Evolutionary conservation across 2,113 vertebrate species (phyloP), one percentile per base, ranked within the genome.

Genomic region (Catagonus wagneri): DNA sequence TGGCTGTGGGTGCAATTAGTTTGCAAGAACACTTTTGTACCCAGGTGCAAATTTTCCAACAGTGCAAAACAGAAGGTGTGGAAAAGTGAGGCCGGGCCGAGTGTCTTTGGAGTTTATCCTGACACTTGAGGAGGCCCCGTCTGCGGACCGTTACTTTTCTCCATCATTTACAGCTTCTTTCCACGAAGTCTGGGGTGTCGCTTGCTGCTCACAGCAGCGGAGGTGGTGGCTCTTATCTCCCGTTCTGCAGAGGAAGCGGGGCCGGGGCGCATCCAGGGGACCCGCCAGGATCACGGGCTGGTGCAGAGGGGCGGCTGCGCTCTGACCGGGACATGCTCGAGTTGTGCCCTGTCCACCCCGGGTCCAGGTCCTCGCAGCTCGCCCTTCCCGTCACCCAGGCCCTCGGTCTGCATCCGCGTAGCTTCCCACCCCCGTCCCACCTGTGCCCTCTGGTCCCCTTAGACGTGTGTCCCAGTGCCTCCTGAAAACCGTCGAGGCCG

Each of bases 1-100:
- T 4, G 20, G 80, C 61, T 63, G 36, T 44, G 1, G 68, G 68
- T 79, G n/a, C 25, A 78, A 69, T 89, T 93, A 94, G 88, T 90
- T 80, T 44, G 34, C 39, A 96, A 39, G 69, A 95, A 89, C 34
- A 84, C 88, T 95, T 68, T 8, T 76, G 23, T 44, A 58, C 3
- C 25, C 29, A 81, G 89, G 25, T 83, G 36, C n/a, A 66, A 54
- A 58, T 65, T 97, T 96, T 87, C 94, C 65, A 61, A 44, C 71
- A 84, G n/a, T 63, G 32, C 29, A 80, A 85, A 90, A 66, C 10
- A 66, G 71, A 92, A 25, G 50, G 11, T 69, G 44, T 20, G 44
- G 76, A 50, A 72, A 87, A 93, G 83, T 3, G 10, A 89, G 61
- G 60, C 12, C n/a, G 19, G 19, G 16, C 1, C 39, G 36, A 74